Base-by-base conservation (phyloP, 2,888 invertebrate genomes). In the Eupeodes luniger region DNA sequence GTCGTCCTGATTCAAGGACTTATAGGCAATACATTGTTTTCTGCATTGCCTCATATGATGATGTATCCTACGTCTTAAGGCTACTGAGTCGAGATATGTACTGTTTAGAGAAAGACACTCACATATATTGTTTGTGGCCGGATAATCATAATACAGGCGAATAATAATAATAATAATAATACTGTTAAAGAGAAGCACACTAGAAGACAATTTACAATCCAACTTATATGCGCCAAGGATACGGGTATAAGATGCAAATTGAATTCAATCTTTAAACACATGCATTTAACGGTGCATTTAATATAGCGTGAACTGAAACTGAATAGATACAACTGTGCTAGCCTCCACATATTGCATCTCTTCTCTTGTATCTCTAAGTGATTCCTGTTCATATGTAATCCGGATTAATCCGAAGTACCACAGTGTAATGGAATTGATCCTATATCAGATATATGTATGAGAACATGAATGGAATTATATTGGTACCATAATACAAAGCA, bases 131-230 rank as follows among this genome's bases (percentile, higher is more conserved):
- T 70, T 69, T 85, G 80, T 44, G 75, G 79, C 57, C 34, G n/a
- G 67, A 53, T 75, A 74, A 79, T 79, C 75, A 80, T 75, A 75
- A 80, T 70, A 55, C 74, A 47, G 78, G 11, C 74, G 67, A 75
- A 69, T 53, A 78, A 78, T 47, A 66, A 27, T 53, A 78, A 78
- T 47, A 66, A 27, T 19, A 19, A 19, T 27, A 66, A 62, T 34
- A 27, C 2, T 27, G 1, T 27, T 70, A 70, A 16, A 34, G 5
- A 14, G 27, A 27, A 1, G 27, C 27, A 27, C 16, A 61, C 59
- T 47, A 2, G 27, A 57, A 66, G 59, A 66, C 47, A 78, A 83
- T 74, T 66, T 49, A 34, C 36, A 10, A n/a, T 34, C 16, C 34
- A 14, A 36, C 66, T 49, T 79, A 53, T 16, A 36, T 53, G 34